Evolutionary conservation across 2,797 vertebrate species (phyloP).

Genomic region (Pseudochirops corinnae): DNA sequence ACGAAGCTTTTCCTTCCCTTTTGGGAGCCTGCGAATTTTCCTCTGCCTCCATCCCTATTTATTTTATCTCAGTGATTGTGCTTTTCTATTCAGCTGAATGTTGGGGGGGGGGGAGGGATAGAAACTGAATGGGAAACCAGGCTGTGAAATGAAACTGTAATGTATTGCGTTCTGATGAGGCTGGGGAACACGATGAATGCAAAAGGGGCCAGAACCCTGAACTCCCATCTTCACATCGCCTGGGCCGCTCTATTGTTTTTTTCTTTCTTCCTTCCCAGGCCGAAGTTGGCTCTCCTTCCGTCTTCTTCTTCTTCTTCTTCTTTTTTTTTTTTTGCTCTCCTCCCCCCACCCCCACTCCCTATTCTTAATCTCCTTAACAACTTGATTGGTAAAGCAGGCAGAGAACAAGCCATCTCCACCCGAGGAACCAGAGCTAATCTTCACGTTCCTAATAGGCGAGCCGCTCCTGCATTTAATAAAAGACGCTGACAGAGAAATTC

Average conservation of each 20-base stretch:
- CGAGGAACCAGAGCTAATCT: background rate
- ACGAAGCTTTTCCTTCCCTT: fast-evolving
- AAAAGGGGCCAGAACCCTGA: fast-evolving
- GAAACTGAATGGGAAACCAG: fast-evolving
- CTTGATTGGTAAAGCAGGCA: background rate
- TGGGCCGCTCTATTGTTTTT: constrained; percentile 7
- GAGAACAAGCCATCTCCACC: background rate
- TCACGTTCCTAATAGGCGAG: fast-evolving
- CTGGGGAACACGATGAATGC: background rate
- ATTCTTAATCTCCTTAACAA: constrained; percentile 68
- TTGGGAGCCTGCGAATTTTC: background rate
- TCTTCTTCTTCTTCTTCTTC: constrained; percentile 24
- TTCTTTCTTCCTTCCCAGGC: background rate
- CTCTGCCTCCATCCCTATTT: background rate
- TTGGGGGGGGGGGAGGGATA: background rate
- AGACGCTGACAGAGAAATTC: constrained; percentile 60
- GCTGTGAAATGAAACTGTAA: background rate
- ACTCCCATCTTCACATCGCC: constrained; percentile 28
- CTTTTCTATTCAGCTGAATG: background rate
- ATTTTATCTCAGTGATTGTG: background rate
- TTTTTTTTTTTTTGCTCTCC: background rate
- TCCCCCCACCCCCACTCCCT: constrained; percentile 6
- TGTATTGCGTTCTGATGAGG: constrained; percentile 35
- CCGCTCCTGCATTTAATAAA: constrained; percentile 11
- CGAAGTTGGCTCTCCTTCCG: background rate